phyloP scores from a whole-genome alignment of 2,113 vertebrate species.

The Catagonus wagneri region DNA sequence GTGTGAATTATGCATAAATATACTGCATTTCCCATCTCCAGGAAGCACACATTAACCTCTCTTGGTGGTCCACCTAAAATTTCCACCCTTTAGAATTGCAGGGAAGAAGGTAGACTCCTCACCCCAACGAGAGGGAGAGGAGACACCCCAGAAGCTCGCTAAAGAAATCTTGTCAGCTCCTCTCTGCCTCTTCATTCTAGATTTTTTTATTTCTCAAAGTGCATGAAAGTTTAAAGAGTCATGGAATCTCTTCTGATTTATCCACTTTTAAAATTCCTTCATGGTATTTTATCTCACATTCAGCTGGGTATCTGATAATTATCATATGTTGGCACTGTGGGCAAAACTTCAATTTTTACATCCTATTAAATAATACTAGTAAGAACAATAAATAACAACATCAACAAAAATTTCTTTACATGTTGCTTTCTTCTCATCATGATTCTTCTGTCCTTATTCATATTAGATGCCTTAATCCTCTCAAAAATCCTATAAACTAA shows the following conservation, averaged over 20 bases:
- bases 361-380: slow-evolving; percentile 33
- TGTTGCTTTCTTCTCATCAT: background rate
- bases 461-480: background rate
- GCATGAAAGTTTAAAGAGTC: background rate
- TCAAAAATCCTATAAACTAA: background rate
- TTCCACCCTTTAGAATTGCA: background rate
- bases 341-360: slow-evolving; percentile 14
- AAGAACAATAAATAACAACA: background rate
- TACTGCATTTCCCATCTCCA: background rate
- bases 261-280: background rate
- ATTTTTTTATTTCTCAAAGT: slow-evolving; percentile 9
- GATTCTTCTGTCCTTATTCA: background rate
- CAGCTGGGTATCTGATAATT: background rate
- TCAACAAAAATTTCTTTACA: background rate
- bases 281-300: background rate
- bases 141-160: background rate
- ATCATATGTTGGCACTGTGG: background rate
- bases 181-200: background rate
- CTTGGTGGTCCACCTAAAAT: background rate
- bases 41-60: background rate
- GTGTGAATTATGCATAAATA: background rate
- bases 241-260: background rate
- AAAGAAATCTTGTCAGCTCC: background rate
- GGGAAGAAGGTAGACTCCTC: background rate
- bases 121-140: background rate